Evolutionary conservation across 1,140 invertebrate genomes (phyloP).

Genomic region (Gerris buenoi): DNA sequence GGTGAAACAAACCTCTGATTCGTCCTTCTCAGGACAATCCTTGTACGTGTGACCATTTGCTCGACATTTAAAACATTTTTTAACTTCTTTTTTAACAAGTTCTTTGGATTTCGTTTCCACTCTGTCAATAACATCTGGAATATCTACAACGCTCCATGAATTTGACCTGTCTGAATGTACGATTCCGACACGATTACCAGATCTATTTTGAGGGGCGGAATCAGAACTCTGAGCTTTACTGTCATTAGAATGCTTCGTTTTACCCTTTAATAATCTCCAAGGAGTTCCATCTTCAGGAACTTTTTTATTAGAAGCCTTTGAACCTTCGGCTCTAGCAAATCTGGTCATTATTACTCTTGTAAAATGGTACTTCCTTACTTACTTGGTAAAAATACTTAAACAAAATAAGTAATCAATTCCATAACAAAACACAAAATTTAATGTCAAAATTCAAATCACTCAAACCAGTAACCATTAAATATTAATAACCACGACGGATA

Average conservation of each 20-base stretch:
- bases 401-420: too few species aligned
- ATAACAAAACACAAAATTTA: too few species aligned
- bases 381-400: too few species aligned
- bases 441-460: too few species aligned
- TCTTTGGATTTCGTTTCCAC: constrained; percentile 53
- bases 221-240: background rate
- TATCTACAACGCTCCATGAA: background rate
- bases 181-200: constrained; percentile 13
- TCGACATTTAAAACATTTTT: constrained; percentile 65
- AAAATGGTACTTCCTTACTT: too few species aligned
- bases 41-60: constrained; percentile 60
- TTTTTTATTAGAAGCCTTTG: constrained; percentile 53
- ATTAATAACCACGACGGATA: too few species aligned
- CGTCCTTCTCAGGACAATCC: constrained; percentile 52
- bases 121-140: constrained; percentile 41
- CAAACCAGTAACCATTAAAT: too few species aligned
- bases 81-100: constrained; percentile 43
- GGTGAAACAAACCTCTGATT: constrained; percentile 58
- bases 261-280: constrained; percentile 51
- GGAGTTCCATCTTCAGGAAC: constrained; percentile 49
- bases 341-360: constrained; percentile 51
- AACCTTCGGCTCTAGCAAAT: constrained; percentile 54
- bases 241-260: constrained; percentile 32
- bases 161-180: constrained; percentile 10
- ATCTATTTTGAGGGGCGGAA: constrained; percentile 14